Percentiles rank a stretch among this genome's conserved stretches.
Evolutionary conservation across 2,113 vertebrate species (phyloP).

Genomic region (Elgaria multicarinata): DNA sequence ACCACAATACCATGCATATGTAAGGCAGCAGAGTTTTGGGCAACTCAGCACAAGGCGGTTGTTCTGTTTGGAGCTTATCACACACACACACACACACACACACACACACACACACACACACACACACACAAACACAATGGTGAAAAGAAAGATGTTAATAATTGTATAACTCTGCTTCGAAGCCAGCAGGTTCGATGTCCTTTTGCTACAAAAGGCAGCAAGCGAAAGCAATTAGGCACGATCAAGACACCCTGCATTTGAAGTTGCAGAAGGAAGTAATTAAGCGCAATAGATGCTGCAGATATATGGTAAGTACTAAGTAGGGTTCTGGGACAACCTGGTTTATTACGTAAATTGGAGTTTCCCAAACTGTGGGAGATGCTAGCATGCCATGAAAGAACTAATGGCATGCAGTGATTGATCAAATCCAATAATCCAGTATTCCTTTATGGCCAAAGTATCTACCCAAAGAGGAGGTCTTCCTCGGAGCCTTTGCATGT

Average conservation of each 20-base stretch:
- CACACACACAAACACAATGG: slow-evolving; percentile 2
- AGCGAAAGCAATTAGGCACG: slow-evolving; percentile 47
- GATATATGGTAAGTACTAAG: background rate
- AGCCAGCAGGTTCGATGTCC: slow-evolving; percentile 38
- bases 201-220: background rate
- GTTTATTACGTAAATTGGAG: background rate
- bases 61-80: slow-evolving; percentile 61
- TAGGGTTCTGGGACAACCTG: background rate
- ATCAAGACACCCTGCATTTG: slow-evolving; percentile 43
- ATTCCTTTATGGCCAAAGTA: background rate
- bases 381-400: background rate
- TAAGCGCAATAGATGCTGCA: background rate
- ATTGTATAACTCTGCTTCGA: slow-evolving; percentile 61
- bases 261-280: slow-evolving; percentile 53
- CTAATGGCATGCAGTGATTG: background rate
- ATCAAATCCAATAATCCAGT: background rate
- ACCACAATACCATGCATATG: slow-evolving; percentile 9
- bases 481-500: background rate
- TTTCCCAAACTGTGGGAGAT: background rate
- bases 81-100: background rate
- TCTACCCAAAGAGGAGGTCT: background rate
- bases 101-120: background rate
- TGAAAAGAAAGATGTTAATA: slow-evolving; percentile 56
- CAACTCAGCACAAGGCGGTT: slow-evolving; percentile 48
- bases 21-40: slow-evolving; percentile 49